These are phyloP conservation scores for Thalassophryne amazonica DNA, from an alignment of 2,797 vertebrate species.

Conservation along the genomic window DNA sequence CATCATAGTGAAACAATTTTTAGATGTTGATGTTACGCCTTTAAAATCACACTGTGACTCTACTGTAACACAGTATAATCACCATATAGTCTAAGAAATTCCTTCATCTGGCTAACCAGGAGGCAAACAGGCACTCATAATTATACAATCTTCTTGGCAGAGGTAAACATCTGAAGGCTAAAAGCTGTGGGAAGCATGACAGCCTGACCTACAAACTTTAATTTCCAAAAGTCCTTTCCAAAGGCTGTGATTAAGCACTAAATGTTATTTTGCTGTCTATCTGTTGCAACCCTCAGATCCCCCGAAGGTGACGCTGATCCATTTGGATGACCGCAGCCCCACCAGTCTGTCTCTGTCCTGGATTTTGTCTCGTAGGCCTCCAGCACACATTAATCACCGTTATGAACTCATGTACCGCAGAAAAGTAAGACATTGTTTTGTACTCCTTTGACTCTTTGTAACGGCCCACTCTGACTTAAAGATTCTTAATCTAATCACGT, in stretches of 20 bases:
- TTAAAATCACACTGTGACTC: no score
- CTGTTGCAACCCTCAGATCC: conserved; percentile 78
- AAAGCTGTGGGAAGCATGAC: conserved; percentile 35
- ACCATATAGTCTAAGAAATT: no score
- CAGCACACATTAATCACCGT: conserved; percentile 84
- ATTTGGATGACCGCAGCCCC: conserved; percentile 81
- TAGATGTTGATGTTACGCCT: no score
- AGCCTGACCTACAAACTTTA: conserved; percentile 36
- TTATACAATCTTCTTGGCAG: no score
- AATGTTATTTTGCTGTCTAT: conserved; percentile 56
- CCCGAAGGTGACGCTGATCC: conserved; percentile 87
- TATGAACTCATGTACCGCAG: conserved; percentile 96
- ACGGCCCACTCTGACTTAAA: not conserved
- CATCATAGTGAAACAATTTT: no score
- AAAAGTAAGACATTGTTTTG: conserved; percentile 74
- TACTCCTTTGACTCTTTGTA: conserved; percentile 5
- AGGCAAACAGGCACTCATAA: no score
- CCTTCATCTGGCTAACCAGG: no score
- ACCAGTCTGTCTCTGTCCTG: conserved; percentile 89
- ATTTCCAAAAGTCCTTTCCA: conserved; percentile 42
- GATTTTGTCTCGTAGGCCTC: conserved; percentile 83
- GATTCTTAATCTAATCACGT: not conserved
- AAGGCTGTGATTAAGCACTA: conserved; percentile 52
- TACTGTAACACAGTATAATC: no score
- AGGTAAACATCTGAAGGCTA: no score